A percentile compares a stretch with the other conserved stretches of the same genome.
Evolutionary conservation across 2,113 vertebrate genomes (phyloP).

Genomic region (Paratilapia polleni): DNA sequence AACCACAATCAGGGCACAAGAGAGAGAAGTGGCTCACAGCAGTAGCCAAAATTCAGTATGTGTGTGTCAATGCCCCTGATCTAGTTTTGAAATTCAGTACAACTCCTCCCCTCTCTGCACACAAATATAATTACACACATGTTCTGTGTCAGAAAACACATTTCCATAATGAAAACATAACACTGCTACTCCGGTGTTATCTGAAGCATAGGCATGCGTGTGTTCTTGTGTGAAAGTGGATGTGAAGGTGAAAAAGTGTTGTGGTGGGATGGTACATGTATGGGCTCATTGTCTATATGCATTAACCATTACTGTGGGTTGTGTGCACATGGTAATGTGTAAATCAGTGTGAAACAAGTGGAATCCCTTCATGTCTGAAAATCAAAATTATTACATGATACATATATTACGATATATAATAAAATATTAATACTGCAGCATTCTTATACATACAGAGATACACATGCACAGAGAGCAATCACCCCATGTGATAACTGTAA

Average conservation of each 20-base stretch:
- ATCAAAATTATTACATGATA: neutral
- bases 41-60: neutral
- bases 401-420: neutral
- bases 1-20: slow-evolving; percentile 9
- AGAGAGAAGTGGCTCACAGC: slow-evolving; percentile 44
- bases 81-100: slow-evolving; percentile 43
- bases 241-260: neutral
- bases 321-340: slow-evolving; percentile 7
- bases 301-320: neutral
- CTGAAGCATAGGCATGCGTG: neutral
- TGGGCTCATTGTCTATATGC: neutral
- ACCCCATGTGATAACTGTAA: neutral
- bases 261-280: neutral
- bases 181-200: neutral
- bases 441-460: neutral
- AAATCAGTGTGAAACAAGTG: neutral
- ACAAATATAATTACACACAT: slow-evolving; percentile 25
- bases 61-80: slow-evolving; percentile 43
- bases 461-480: neutral
- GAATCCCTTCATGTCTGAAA: neutral
- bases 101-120: slow-evolving; percentile 15
- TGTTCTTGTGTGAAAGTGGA: slow-evolving; percentile 2
- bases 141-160: neutral
- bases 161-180: slow-evolving; percentile 26
- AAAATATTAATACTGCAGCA: neutral